Percentiles rank a stretch among this genome's conserved stretches.
Conservation (phyloP, 2,113 vertebrate genomes). For the Probosciger aterrimus region DNA sequence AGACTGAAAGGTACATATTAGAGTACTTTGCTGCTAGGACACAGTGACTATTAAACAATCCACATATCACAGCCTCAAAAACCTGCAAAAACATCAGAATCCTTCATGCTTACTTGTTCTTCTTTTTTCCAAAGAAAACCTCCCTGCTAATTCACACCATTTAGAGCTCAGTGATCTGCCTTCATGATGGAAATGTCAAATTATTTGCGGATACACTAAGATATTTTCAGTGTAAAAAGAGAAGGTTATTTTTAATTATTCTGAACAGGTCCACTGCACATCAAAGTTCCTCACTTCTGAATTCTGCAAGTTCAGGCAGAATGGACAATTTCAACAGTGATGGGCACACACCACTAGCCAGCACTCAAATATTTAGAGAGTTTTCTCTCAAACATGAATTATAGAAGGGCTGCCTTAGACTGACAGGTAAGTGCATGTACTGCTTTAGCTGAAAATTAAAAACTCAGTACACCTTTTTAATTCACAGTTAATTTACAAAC, state of each 20-base stretch:
- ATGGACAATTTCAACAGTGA: background rate
- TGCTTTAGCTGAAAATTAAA: background rate
- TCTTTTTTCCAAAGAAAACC: background rate
- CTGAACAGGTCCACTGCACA: background rate
- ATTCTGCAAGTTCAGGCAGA: constrained; percentile 12
- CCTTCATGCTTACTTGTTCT: background rate
- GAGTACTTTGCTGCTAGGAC: background rate
- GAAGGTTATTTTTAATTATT: constrained; percentile 27
- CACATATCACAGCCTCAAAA: background rate
- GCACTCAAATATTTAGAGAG: background rate
- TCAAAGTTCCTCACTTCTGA: background rate
- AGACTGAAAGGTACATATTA: background rate
- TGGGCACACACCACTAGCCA: background rate
- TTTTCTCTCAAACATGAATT: background rate
- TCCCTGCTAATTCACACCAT: background rate
- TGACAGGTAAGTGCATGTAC: background rate
- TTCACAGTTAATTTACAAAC: too few species aligned
- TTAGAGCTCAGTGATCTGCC: background rate
- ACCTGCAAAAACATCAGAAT: background rate
- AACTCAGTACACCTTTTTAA: background rate
- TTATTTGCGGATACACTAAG: background rate
- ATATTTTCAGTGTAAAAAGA: background rate
- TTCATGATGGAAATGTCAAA: background rate
- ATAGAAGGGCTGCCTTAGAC: background rate
- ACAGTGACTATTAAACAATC: background rate